A percentile compares a stretch with the other conserved stretches of the same genome.
Conservation (phyloP, 1,140 invertebrate species). For the Matsumurasca onukii region DNA sequence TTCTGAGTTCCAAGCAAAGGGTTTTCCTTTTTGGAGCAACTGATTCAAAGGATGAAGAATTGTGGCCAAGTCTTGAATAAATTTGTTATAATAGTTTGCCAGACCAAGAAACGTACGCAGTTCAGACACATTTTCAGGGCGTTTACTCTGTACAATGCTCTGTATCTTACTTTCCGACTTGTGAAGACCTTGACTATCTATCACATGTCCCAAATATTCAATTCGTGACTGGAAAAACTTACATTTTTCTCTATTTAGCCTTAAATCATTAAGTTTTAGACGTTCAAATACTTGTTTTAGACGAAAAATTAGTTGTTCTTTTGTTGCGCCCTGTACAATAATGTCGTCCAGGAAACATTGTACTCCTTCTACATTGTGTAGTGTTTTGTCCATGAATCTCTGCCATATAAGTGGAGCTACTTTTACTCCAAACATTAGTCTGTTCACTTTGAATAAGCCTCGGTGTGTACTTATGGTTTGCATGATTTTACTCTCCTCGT, state of each 20-base stretch:
- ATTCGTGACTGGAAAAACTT: constrained; percentile 18
- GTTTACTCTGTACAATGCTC: constrained; percentile 38
- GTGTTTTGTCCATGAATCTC: constrained; percentile 16
- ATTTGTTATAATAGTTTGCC: constrained; percentile 30
- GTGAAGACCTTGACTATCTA: constrained; percentile 28
- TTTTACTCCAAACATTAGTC: background rate
- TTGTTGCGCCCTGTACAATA: background rate
- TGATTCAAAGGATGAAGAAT: constrained; percentile 23
- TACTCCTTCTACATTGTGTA: background rate
- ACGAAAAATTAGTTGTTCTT: background rate
- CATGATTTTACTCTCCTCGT: background rate
- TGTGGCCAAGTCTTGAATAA: constrained; percentile 28
- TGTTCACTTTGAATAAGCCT: background rate
- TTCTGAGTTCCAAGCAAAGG: background rate
- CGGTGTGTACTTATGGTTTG: background rate
- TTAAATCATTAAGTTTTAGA: background rate
- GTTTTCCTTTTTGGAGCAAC: constrained; percentile 18
- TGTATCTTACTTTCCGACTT: constrained; percentile 26
- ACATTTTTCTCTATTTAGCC: constrained; percentile 25
- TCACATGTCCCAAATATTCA: constrained; percentile 26
- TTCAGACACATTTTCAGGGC: constrained; percentile 36
- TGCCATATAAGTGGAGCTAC: background rate
- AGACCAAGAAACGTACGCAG: constrained; percentile 40
- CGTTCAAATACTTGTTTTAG: constrained; percentile 7
- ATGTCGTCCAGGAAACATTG: background rate